Evolutionary conservation across 2,888 invertebrate genomes (phyloP).

Genomic region (Brachycybe producta): DNA sequence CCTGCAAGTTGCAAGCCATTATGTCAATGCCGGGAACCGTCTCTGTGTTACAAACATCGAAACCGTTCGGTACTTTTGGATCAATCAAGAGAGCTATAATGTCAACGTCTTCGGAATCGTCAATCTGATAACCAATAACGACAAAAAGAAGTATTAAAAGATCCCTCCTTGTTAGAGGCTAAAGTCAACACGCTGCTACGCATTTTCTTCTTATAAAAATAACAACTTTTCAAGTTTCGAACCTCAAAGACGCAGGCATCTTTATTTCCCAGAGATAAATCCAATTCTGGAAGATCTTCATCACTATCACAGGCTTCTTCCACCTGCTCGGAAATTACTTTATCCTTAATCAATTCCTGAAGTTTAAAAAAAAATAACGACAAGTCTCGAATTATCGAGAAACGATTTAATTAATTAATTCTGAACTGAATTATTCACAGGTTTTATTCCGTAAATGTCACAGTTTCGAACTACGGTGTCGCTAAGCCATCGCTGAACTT

Average conservation of each 20-base stretch:
- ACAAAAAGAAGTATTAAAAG: neutral
- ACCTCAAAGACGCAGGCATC: constrained; percentile 68
- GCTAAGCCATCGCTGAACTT: constrained; percentile 53
- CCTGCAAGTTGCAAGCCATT: constrained; percentile 32
- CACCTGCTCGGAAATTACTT: constrained; percentile 36
- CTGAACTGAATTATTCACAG: no score
- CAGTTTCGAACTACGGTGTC: constrained; percentile 57
- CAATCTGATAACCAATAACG: constrained; percentile 42
- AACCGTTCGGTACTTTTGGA: constrained; percentile 57
- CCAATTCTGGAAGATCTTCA: constrained; percentile 46
- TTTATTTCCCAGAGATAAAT: constrained; percentile 58
- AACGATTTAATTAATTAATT: no score
- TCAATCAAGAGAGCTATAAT: constrained; percentile 60
- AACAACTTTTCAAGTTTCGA: constrained; percentile 22
- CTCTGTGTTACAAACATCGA: constrained; percentile 66
- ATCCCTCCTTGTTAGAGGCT: neutral
- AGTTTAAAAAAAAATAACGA: neutral
- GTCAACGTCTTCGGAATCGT: constrained; percentile 69
- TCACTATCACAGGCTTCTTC: constrained; percentile 49
- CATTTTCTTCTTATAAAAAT: neutral
- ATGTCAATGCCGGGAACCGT: constrained; percentile 48
- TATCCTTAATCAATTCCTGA: constrained; percentile 21
- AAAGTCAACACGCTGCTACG: neutral
- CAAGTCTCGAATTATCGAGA: no score
- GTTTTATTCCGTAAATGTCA: constrained; percentile 36